phyloP scores from a whole-genome alignment of 2,113 vertebrate species.

The Struthio camelus region DNA sequence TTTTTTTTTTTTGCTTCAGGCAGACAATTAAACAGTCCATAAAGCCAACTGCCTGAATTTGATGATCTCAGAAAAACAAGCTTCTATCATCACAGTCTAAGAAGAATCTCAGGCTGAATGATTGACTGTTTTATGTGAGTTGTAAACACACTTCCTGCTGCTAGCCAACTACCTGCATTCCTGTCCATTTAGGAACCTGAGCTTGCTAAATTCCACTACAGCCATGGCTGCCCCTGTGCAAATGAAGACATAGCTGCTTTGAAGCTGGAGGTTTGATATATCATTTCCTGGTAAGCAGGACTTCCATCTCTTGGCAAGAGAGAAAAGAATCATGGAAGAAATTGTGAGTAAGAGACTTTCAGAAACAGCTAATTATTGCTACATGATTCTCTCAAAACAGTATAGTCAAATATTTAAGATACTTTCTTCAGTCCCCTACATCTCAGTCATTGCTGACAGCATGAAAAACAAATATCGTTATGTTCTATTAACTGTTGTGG shows the following conservation, averaged over 20 bases:
- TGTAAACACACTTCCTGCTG: background rate
- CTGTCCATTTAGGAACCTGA: background rate
- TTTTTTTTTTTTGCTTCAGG: background rate
- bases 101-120: background rate
- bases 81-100: background rate
- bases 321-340: background rate
- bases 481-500: background rate
- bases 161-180: background rate
- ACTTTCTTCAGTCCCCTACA: slow-evolving; percentile 11
- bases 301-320: background rate
- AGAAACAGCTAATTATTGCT: background rate
- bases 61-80: background rate
- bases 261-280: background rate
- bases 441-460: background rate
- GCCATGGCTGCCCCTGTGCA: slow-evolving; percentile 26
- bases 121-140: background rate
- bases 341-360: background rate
- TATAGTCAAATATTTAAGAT: background rate
- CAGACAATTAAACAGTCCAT: background rate
- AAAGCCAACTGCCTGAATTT: background rate
- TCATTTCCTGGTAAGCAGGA: background rate
- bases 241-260: slow-evolving; percentile 52
- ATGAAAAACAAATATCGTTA: background rate
- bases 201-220: background rate
- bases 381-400: background rate